Conservation (phyloP, 2,113 vertebrate species). For the Archilochus colubris region DNA sequence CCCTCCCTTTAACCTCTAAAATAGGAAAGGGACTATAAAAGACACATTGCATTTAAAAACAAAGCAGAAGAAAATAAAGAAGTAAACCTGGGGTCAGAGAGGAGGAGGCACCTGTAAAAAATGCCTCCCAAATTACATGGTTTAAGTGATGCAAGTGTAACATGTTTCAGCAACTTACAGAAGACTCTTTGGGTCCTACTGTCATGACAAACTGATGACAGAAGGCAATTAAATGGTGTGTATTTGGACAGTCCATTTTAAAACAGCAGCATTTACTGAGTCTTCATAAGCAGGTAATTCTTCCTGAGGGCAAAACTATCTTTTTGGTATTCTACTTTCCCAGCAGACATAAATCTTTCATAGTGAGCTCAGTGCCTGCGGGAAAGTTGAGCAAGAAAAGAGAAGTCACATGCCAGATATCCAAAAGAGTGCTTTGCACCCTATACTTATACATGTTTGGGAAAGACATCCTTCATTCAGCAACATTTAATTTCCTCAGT, state of each 20-base stretch:
- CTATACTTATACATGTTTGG: neutral
- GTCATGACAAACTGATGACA: neutral
- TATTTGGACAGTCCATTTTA: neutral
- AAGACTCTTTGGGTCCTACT: neutral
- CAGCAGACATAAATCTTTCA: neutral
- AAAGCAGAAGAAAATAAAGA: constrained; percentile 13
- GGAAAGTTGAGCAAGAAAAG: neutral
- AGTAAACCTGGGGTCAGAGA: neutral
- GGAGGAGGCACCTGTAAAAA: neutral
- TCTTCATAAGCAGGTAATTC: neutral
- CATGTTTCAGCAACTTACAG: neutral
- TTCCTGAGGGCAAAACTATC: neutral
- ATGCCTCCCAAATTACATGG: neutral
- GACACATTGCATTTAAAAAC: constrained; percentile 2
- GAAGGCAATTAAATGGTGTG: neutral
- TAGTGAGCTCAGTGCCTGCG: neutral
- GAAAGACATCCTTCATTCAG: neutral
- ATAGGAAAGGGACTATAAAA: constrained; percentile 47
- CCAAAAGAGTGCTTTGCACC: neutral
- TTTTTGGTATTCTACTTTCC: neutral
- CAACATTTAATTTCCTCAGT: neutral
- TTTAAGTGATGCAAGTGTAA: neutral
- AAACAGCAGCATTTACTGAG: neutral
- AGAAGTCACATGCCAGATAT: neutral
- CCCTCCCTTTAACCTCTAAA: constrained; percentile 27